Evolutionary conservation across 2,113 vertebrate species (phyloP).

Genomic region (Anguilla japonica): DNA sequence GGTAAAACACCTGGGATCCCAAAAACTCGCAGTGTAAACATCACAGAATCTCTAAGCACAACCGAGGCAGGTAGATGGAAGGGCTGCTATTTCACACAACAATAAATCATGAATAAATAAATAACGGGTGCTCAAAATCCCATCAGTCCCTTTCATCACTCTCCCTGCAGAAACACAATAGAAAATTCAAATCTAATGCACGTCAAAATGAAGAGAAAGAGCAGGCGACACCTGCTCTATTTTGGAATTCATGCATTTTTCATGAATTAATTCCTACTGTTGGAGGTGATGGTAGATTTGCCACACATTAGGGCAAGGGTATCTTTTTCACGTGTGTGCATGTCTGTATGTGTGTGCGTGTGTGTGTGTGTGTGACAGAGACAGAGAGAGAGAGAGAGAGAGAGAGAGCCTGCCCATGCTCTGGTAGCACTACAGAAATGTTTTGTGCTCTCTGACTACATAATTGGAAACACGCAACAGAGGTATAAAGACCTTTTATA

Average conservation of each 20-base stretch:
- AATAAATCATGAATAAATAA: constrained; percentile 21
- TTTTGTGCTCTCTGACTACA: not conserved
- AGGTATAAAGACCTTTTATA: not conserved
- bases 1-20: constrained; percentile 29
- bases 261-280: constrained; percentile 12
- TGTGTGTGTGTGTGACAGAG: not conserved
- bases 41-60: not conserved
- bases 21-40: not conserved
- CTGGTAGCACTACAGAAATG: not conserved
- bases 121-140: not conserved
- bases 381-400: no score
- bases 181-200: constrained; percentile 28
- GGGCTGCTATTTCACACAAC: constrained; percentile 14
- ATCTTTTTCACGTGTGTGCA: not conserved
- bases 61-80: not conserved
- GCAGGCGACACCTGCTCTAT: constrained; percentile 20
- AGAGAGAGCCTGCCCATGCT: not conserved
- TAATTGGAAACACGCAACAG: not conserved
- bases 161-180: constrained; percentile 2
- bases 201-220: constrained; percentile 15
- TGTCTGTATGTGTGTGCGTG: not conserved
- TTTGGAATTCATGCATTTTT: constrained; percentile 13
- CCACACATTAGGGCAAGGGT: not conserved
- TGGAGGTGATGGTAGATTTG: not conserved
- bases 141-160: constrained; percentile 4